Evolutionary conservation across 2,797 vertebrate species (phyloP), one percentile per base, ranked within the genome.

Genomic region (Momotus momota): DNA sequence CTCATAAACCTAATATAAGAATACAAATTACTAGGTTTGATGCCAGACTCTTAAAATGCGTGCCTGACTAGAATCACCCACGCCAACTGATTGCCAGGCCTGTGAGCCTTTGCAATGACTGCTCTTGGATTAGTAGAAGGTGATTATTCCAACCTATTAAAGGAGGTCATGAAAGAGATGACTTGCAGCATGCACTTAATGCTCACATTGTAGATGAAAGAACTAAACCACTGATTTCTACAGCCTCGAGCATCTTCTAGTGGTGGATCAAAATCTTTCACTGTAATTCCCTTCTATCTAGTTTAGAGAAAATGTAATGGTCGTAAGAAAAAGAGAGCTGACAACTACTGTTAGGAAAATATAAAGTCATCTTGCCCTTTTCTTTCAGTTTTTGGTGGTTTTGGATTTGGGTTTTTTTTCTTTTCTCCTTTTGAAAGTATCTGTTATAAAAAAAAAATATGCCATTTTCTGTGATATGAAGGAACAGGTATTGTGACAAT

Each of bases 61-160:
- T 31, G 18, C 41, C 12, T 83, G 7, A 14, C 29, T 69, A 52
- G 7, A 17, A 57, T 61, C 31, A 79, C 29, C 11, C 25, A 57
- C 29, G 26, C 12, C 14, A 57, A 66, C 10, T 0, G 2, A 78
- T 23, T 64, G 10, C 21, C 25, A 64, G 8, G 7, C 14, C 26
- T 58, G 15, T 0, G 0, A 84, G 16, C 16, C 21, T 66, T 65
- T 66, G 15, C 0, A 3, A 22, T 46, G 64, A 3, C 7, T 41
- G 27, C 5, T 38, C 14, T 54, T 70, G 17, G 17, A 58, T 74
- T 49, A 54, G 21, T 15, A 81, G 43, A 31, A 69, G 31, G 40
- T 49, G 41, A 25, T 65, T 67, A 61, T 35, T 49, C 43, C 26
- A 77, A 1, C 4, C 8, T 66, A 23, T 17, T 14, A 38, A 66